A percentile compares a stretch with the other conserved stretches of the same genome.
phyloP scores from a whole-genome alignment of 1,140 invertebrate genomes.

The Gerris buenoi region DNA sequence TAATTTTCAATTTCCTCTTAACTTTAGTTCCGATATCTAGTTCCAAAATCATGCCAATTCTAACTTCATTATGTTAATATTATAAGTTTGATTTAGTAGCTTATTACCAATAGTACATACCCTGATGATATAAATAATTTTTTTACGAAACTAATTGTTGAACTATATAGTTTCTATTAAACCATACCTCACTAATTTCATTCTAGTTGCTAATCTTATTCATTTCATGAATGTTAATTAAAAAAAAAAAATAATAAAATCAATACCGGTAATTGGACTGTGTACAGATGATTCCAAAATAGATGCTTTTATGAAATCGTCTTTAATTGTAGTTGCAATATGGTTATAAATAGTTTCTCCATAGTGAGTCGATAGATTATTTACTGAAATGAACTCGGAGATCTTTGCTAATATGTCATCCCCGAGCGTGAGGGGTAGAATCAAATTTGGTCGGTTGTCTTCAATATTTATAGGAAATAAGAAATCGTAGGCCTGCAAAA shows the following conservation, averaged over 20 bases:
- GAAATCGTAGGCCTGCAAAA: neutral
- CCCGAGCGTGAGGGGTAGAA: neutral
- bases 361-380: neutral
- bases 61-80: too few species aligned
- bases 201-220: too few species aligned
- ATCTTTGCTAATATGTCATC: neutral
- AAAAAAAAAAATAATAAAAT: neutral
- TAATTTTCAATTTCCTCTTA: too few species aligned
- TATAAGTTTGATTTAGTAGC: too few species aligned
- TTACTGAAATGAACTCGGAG: neutral
- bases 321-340: neutral
- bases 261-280: neutral
- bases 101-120: too few species aligned
- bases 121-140: too few species aligned
- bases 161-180: too few species aligned
- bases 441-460: neutral
- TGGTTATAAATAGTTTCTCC: neutral
- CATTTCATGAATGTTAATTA: too few species aligned
- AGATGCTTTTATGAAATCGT: neutral
- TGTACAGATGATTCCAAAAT: neutral
- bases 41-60: too few species aligned
- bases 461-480: neutral
- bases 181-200: too few species aligned
- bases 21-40: too few species aligned
- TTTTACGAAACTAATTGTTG: too few species aligned